Percentiles rank a stretch among this genome's conserved stretches.
phyloP scores from a whole-genome alignment of 2,113 vertebrate species.

The Macquaria australasica region DNA sequence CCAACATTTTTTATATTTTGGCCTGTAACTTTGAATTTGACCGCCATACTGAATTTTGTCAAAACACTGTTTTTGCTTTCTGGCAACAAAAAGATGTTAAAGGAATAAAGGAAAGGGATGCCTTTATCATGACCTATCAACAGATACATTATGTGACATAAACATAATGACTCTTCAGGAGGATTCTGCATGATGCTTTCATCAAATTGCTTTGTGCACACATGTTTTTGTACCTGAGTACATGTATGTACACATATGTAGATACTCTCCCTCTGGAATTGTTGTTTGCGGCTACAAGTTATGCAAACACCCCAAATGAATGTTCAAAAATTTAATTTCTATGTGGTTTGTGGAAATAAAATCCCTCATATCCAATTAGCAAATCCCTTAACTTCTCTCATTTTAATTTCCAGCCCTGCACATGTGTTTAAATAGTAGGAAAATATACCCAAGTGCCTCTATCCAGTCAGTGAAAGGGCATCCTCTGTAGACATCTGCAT shows the following conservation, averaged over 20 bases:
- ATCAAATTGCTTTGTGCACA: background rate
- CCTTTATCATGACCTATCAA: background rate
- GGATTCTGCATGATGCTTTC: background rate
- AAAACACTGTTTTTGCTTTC: no score
- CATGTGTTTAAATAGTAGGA: background rate
- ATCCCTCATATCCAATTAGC: background rate
- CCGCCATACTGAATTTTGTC: background rate
- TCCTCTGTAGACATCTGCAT: constrained; percentile 64
- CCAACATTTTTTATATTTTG: background rate
- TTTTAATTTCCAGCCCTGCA: background rate
- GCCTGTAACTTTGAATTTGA: background rate
- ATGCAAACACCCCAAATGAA: background rate
- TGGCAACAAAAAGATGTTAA: background rate
- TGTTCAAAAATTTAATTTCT: background rate
- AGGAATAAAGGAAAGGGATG: background rate
- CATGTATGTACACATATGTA: background rate
- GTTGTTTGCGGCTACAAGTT: background rate
- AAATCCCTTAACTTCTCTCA: background rate
- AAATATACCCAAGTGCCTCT: constrained; percentile 62
- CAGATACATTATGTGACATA: background rate
- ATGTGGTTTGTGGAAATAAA: background rate
- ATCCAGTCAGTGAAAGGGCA: constrained; percentile 70
- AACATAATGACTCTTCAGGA: background rate
- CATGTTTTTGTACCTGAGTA: background rate
- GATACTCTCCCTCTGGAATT: background rate